Evolutionary conservation across 2,113 vertebrate species (phyloP).

Genomic region (Myodes glareolus): DNA sequence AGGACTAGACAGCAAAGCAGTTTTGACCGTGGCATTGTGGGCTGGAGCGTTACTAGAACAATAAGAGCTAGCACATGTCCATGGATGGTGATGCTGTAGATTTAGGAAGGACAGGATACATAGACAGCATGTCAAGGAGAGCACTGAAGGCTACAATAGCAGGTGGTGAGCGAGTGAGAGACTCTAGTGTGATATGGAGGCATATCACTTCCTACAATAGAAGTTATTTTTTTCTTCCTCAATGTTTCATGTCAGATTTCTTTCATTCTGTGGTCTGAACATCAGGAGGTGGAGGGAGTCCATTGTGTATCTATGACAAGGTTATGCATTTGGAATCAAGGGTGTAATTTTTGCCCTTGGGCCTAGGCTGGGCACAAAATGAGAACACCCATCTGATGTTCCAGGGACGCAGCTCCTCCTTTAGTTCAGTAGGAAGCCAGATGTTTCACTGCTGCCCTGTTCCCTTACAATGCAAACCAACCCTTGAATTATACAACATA

Average conservation of each 20-base stretch:
- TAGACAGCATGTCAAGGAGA: background rate
- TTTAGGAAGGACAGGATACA: too few species aligned
- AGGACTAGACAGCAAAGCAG: background rate
- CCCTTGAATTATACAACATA: conserved; percentile 37
- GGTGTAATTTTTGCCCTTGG: background rate
- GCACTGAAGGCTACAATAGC: too few species aligned
- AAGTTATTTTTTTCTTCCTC: background rate
- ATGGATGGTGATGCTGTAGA: background rate
- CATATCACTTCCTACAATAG: background rate
- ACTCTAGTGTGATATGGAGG: background rate
- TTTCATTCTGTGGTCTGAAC: background rate
- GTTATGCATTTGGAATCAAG: background rate
- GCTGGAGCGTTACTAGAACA: background rate
- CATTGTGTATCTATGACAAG: background rate
- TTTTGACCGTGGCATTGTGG: background rate
- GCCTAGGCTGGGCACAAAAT: background rate
- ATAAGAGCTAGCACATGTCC: background rate
- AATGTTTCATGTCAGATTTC: background rate
- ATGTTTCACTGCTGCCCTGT: background rate
- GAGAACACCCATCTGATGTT: background rate
- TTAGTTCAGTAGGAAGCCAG: background rate
- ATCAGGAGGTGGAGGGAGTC: background rate
- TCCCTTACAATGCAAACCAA: background rate
- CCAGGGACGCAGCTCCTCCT: background rate
- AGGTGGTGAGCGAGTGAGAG: background rate